phyloP scores from a whole-genome alignment of 2,113 vertebrate species.

The Triplophysa siluroides region DNA sequence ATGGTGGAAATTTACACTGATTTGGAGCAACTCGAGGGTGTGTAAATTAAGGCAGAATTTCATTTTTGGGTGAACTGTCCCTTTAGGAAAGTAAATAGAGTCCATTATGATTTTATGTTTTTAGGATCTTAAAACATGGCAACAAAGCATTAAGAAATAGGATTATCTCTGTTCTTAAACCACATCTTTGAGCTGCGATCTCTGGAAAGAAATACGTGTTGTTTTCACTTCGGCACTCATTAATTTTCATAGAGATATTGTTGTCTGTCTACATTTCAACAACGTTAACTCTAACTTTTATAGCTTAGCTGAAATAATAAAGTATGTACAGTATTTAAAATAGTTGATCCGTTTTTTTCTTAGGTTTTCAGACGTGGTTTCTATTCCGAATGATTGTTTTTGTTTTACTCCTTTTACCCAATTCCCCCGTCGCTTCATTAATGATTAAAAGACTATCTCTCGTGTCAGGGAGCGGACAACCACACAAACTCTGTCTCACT shows the following conservation, averaged over 20 bases:
- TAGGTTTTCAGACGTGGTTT: constrained; percentile 4
- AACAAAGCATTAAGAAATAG: not conserved
- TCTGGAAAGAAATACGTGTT: not conserved
- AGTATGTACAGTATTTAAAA: constrained; percentile 5
- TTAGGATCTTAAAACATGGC: constrained; percentile 13
- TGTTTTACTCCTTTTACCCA: constrained; percentile 35
- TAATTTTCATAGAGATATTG: no score
- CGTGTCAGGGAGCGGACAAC: constrained; percentile 37
- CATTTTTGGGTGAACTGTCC: no score
- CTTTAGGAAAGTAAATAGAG: not conserved
- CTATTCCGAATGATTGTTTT: not conserved
- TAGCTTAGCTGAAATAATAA: constrained; percentile 17
- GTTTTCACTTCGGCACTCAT: no score
- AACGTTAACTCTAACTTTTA: constrained; percentile 7
- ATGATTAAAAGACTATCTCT: constrained; percentile 43
- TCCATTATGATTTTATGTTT: not conserved
- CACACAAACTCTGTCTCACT: constrained; percentile 36
- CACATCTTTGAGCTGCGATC: constrained; percentile 3
- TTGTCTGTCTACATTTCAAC: not conserved
- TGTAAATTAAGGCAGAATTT: no score
- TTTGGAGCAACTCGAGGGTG: no score
- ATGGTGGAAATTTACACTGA: no score
- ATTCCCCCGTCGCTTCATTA: constrained; percentile 39
- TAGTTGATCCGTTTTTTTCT: not conserved
- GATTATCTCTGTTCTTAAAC: not conserved